Conservation (phyloP, 2,113 vertebrate species). For the Agapornis roseicollis region DNA sequence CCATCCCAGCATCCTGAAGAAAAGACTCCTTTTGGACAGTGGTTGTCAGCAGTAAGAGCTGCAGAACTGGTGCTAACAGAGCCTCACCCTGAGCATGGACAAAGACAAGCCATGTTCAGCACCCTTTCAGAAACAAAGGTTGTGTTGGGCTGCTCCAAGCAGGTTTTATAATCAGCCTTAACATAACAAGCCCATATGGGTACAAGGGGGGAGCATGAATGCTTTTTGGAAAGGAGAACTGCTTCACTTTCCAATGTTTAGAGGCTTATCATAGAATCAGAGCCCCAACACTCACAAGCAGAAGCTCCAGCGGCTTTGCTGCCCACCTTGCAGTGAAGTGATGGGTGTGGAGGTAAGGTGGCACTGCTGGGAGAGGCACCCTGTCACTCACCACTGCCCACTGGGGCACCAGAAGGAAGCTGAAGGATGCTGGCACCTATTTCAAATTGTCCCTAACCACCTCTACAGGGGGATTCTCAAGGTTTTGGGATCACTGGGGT, state of each 20-base stretch:
- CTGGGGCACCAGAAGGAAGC: background rate
- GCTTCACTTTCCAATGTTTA: background rate
- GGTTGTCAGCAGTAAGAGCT: background rate
- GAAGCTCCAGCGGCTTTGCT: background rate
- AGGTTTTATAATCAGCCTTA: background rate
- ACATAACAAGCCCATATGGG: background rate
- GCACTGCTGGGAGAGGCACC: background rate
- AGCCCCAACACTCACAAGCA: background rate
- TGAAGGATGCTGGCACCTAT: background rate
- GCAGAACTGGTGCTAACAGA: background rate
- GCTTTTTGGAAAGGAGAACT: background rate
- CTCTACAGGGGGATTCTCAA: background rate
- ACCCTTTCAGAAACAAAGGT: background rate
- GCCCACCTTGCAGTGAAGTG: background rate
- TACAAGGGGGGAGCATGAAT: background rate
- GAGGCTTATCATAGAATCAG: background rate
- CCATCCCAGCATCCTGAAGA: background rate
- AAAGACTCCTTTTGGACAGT: background rate
- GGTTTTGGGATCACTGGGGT: background rate
- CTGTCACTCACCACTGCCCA: background rate
- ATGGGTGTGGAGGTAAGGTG: background rate
- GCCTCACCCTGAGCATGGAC: rapidly evolving
- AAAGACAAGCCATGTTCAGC: background rate
- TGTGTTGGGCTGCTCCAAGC: background rate
- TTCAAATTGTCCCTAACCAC: background rate